phyloP scores from a whole-genome alignment of 53 echinoderm and acorn worm genomes.

The Astropecten irregularis region DNA sequence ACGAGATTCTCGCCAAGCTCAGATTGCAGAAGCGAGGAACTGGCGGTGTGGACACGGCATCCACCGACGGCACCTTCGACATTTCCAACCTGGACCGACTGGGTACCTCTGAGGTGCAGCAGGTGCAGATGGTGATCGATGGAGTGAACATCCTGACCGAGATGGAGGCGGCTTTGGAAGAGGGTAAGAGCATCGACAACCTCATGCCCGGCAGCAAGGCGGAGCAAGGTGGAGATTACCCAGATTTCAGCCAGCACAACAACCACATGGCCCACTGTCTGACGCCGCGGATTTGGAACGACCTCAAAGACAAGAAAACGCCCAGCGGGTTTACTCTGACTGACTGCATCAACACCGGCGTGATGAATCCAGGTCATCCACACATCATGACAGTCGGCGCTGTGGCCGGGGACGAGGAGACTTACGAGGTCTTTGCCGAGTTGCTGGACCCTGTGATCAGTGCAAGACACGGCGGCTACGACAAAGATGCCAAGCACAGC shows the following conservation, averaged over 20 bases:
- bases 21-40: constrained; percentile 79
- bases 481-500: constrained; percentile 77
- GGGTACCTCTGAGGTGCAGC: constrained; percentile 90
- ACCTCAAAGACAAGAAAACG: constrained; percentile 85
- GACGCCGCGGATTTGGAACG: constrained; percentile 89
- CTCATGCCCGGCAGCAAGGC: constrained; percentile 64
- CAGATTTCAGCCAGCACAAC: constrained; percentile 91
- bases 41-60: constrained; percentile 91
- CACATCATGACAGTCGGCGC: constrained; percentile 98
- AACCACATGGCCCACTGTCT: constrained; percentile 95
- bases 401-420: constrained; percentile 93
- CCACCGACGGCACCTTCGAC: constrained; percentile 95
- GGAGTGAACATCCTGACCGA: constrained; percentile 72
- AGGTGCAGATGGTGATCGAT: constrained; percentile 80
- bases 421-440: constrained; percentile 81
- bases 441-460: constrained; percentile 93
- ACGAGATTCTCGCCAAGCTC: constrained; percentile 55
- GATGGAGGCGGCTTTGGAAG: constrained; percentile 87
- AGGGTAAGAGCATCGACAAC: constrained; percentile 62
- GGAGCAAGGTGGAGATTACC: constrained; percentile 70
- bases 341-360: constrained; percentile 81
- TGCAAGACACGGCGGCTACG: constrained; percentile 88
- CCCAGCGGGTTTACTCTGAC: constrained; percentile 68
- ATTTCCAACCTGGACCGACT: constrained; percentile 95
- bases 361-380: constrained; percentile 93